These are phyloP conservation scores for Sciurus vulgaris DNA, from an alignment of 2,797 vertebrate genomes.

Conservation along the genomic window DNA sequence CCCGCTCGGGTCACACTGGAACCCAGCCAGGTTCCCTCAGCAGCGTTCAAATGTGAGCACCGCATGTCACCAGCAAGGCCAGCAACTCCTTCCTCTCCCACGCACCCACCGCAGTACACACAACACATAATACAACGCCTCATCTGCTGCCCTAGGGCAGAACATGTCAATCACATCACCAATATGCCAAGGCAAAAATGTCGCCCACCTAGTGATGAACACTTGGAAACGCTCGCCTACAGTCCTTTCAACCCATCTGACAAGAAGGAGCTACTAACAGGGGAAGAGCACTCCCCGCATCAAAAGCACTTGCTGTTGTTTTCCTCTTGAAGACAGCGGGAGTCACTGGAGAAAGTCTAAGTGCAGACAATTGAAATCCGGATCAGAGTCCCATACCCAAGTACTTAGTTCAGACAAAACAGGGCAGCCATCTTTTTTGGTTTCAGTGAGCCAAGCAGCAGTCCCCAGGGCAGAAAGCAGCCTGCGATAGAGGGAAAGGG, in stretches of 20 bases:
- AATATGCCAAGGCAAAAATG: background rate
- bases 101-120: background rate
- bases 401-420: background rate
- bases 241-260: background rate
- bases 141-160: background rate
- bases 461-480: background rate
- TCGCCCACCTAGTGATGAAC: background rate
- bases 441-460: background rate
- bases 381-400: background rate
- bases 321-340: background rate
- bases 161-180: slow-evolving; percentile 2
- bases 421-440: background rate
- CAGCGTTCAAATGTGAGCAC: background rate
- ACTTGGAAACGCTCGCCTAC: slow-evolving; percentile 62
- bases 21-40: background rate
- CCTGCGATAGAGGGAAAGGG: background rate
- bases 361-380: background rate
- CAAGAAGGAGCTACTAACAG: background rate
- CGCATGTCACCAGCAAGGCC: background rate
- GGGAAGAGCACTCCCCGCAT: background rate
- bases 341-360: background rate
- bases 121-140: background rate
- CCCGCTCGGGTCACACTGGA: background rate
- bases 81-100: background rate
- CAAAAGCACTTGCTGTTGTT: background rate